Conservation (phyloP, 2,113 vertebrate species). For the Columbina picui region DNA sequence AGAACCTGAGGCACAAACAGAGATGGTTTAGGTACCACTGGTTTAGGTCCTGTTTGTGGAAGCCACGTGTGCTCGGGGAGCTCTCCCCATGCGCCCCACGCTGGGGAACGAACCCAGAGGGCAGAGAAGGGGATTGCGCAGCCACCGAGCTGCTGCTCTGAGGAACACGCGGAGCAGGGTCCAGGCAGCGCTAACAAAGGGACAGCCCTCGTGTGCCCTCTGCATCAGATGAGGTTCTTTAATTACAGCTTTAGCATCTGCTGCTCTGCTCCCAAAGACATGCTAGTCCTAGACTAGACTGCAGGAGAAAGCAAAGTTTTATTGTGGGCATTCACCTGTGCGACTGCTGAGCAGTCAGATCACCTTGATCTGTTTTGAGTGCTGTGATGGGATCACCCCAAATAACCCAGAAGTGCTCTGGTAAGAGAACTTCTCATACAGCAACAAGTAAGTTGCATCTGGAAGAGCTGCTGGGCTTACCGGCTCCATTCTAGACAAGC, state of each 20-base stretch:
- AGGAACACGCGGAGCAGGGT: not conserved
- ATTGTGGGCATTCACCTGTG: not conserved
- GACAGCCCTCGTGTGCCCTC: no score
- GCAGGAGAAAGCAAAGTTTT: not conserved
- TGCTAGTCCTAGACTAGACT: not conserved
- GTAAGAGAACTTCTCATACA: not conserved
- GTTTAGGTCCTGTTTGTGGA: not conserved
- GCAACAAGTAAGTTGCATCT: not conserved
- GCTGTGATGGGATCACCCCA: not conserved
- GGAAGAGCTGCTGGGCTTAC: not conserved
- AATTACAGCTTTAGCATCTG: not conserved
- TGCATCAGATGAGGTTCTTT: not conserved
- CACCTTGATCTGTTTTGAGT: not conserved
- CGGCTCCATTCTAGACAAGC: not conserved
- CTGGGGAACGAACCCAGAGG: accelerated
- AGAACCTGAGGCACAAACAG: slow-evolving; percentile 82
- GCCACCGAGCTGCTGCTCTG: not conserved
- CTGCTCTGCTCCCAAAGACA: not conserved
- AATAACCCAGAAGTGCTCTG: not conserved
- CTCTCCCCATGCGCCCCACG: no score
- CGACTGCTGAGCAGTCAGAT: not conserved
- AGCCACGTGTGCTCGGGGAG: not conserved
- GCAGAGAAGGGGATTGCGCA: not conserved
- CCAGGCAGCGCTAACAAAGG: not conserved
- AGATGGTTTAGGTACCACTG: not conserved